Evolutionary conservation across 2,888 invertebrate genomes (phyloP).

Genomic region (Chymomyza procnemis): DNA sequence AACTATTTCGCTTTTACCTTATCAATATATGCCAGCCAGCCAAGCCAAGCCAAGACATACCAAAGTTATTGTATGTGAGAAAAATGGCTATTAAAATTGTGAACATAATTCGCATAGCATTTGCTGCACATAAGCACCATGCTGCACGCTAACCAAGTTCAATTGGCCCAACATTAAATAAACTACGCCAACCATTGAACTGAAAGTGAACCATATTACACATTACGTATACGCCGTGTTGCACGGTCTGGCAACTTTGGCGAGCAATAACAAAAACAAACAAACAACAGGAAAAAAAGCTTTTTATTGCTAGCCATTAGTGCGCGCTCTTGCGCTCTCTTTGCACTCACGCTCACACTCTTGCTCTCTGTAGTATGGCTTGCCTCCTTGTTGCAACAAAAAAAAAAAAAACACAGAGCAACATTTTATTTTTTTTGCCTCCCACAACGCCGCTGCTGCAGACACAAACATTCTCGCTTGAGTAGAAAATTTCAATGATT

Average conservation of each 20-base stretch:
- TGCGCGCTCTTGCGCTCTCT: slow-evolving; percentile 31
- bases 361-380: slow-evolving; percentile 17
- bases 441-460: slow-evolving; percentile 29
- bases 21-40: background rate
- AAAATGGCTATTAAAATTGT: background rate
- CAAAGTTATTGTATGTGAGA: background rate
- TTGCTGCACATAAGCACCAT: slow-evolving; percentile 29
- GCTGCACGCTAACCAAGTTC: slow-evolving; percentile 23
- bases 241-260: slow-evolving; percentile 56
- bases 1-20: background rate
- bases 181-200: slow-evolving; percentile 36
- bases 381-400: slow-evolving; percentile 10
- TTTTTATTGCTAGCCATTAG: slow-evolving; percentile 55
- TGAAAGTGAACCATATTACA: slow-evolving; percentile 24
- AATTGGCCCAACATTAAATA: slow-evolving; percentile 18
- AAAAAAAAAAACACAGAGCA: slow-evolving; percentile 13
- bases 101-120: background rate
- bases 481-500: slow-evolving; percentile 60
- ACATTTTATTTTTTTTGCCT: slow-evolving; percentile 30
- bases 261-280: slow-evolving; percentile 40
- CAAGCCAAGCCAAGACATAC: too few species aligned
- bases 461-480: slow-evolving; percentile 55
- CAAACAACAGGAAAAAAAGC: slow-evolving; percentile 47
- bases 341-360: slow-evolving; percentile 4
- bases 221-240: slow-evolving; percentile 62